phyloP scores from a whole-genome alignment of 2,113 vertebrate genomes.

The Zootoca vivipara region DNA sequence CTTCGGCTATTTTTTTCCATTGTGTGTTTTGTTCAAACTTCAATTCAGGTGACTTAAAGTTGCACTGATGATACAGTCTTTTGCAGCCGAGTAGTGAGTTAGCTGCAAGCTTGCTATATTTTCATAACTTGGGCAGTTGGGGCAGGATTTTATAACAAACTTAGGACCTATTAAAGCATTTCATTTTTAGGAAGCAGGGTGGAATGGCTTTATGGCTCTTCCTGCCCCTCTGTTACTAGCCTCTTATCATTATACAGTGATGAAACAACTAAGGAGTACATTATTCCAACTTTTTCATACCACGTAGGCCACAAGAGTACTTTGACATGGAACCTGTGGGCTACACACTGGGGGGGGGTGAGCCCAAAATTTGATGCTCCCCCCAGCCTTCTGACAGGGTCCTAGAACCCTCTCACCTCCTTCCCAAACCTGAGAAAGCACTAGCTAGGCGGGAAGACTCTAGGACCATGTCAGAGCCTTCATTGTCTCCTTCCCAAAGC shows the following conservation, averaged over 20 bases:
- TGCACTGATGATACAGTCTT: slow-evolving; percentile 38
- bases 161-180: background rate
- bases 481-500: too few species aligned
- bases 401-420: too few species aligned
- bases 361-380: fast-evolving
- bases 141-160: background rate
- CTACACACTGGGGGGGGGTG: too few species aligned
- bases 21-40: background rate
- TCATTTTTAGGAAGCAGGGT: background rate
- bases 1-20: slow-evolving; percentile 4
- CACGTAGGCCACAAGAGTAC: too few species aligned
- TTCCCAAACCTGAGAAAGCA: too few species aligned
- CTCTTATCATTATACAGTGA: background rate
- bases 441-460: too few species aligned
- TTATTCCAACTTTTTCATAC: too few species aligned
- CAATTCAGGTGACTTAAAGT: background rate
- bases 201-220: background rate
- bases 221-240: background rate
- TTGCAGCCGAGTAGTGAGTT: slow-evolving; percentile 1
- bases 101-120: background rate
- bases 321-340: too few species aligned
- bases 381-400: too few species aligned
- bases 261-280: background rate
- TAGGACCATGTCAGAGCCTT: too few species aligned
- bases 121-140: background rate